phyloP scores from a whole-genome alignment of 2,113 vertebrate genomes.

The Hipposideros armiger region DNA sequence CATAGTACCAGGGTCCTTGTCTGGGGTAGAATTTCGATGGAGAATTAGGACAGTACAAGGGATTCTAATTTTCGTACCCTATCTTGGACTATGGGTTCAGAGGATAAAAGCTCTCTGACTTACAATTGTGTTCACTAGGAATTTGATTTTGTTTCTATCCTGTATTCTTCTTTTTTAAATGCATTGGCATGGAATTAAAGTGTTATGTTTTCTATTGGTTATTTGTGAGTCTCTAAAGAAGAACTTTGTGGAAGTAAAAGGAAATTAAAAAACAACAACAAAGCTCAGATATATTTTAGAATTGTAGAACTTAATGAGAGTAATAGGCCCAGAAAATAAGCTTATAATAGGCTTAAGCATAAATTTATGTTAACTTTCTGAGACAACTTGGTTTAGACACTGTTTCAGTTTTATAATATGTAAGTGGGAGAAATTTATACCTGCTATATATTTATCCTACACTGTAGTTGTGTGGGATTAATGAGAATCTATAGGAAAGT shows the following conservation, averaged over 20 bases:
- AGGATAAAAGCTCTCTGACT: background rate
- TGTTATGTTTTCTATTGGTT: slow-evolving; percentile 21
- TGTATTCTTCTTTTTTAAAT: background rate
- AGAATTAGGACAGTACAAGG: background rate
- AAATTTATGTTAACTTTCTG: background rate
- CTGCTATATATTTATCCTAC: background rate
- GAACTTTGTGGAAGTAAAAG: slow-evolving; percentile 43
- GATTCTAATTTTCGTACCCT: background rate
- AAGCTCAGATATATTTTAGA: background rate
- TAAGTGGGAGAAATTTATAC: background rate
- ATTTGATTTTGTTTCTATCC: background rate
- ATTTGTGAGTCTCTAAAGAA: slow-evolving; percentile 14
- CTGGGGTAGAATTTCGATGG: background rate
- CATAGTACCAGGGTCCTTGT: background rate
- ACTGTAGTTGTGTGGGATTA: background rate
- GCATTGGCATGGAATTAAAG: background rate
- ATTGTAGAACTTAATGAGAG: background rate
- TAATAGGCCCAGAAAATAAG: background rate
- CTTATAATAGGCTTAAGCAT: background rate
- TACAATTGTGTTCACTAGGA: background rate
- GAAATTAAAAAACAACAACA: background rate
- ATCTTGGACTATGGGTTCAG: background rate
- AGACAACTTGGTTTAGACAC: background rate
- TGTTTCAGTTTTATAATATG: slow-evolving; percentile 21
- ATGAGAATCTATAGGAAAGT: background rate